Base-by-base conservation (phyloP, 2,888 invertebrate species). In the Silvanus unidentatus region DNA sequence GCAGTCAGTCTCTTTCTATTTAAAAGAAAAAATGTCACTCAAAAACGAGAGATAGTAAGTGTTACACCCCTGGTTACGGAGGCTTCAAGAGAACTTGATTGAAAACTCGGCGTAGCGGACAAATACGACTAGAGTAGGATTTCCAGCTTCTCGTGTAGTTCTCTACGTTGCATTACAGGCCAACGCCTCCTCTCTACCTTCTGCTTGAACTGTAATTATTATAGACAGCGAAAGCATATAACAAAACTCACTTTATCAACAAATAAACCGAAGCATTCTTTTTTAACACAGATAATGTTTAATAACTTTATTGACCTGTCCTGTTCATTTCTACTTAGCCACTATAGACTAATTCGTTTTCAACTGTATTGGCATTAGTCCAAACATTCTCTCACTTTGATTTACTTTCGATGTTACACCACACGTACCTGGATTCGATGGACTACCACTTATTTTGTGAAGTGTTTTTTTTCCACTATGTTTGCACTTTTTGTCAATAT, bases 91-190 rank as follows among this genome's bases (percentile, higher is more conserved):
- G 65, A 64, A 65, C 64, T 68, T 69, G 68, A 69, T 69, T 69
- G 68, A 69, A 69, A 69, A 69, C 66, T 59, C 67, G 65, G 55
- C 68, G 66, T 66, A 68, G 68, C 68, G 68, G 60, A 66, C 64
- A 64, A 67, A 67, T 68, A 63, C 65, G 64, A 64, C 63, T 64
- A 63, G 61, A 66, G 64, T 61, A 62, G 65, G 68, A 67, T 68
- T 66, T 65, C 62, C 59, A 62, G 60, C 60, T 56, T 59, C 59
- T 55, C 22, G 22, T 22, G 22, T 59, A 63, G 58, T 60, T 58
- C 59, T 64, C 62, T 63, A 55, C 61, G 61, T 58, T 62, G 62
- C 60, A 62, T 63, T 63, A 64, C 61, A 22, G 54, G 55, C 59
- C 55, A 57, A 60, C 62, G 62, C 61, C 62, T 62, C 58, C 54